A percentile compares a stretch with the other conserved stretches of the same genome.
phyloP scores from a whole-genome alignment of 2,113 vertebrate species.

The Catharus fuscescens region DNA sequence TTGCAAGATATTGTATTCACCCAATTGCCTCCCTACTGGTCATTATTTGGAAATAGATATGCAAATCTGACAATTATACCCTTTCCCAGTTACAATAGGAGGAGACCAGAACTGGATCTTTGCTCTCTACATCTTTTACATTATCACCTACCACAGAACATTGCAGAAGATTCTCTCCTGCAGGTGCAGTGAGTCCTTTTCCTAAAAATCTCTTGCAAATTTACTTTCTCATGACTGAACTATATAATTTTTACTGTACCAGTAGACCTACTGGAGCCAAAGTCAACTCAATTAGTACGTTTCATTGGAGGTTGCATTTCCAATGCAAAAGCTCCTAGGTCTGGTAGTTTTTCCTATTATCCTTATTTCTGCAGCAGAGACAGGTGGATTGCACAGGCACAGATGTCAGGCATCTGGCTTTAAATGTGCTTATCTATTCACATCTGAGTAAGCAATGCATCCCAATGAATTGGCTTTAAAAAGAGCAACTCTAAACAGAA shows the following conservation, averaged over 20 bases:
- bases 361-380: not conserved
- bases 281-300: not conserved
- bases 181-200: not conserved
- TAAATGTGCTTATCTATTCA: constrained; percentile 11
- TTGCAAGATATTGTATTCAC: not conserved
- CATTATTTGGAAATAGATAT: not conserved
- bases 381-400: constrained; percentile 13
- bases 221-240: not conserved
- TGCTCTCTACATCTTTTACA: not conserved
- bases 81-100: not conserved
- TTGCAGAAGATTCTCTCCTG: not conserved
- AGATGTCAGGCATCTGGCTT: constrained; percentile 32
- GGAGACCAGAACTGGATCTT: not conserved
- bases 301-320: not conserved
- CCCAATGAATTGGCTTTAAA: not conserved
- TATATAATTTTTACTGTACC: not conserved
- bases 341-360: not conserved
- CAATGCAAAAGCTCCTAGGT: not conserved
- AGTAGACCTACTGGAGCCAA: not conserved
- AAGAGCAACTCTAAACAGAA: not conserved
- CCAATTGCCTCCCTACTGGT: not conserved
- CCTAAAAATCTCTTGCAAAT: not conserved
- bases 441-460: not conserved
- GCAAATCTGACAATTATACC: not conserved
- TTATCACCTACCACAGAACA: not conserved